Evolutionary conservation across 2,888 invertebrate species (phyloP).

Genomic region (Volucella inflata): DNA sequence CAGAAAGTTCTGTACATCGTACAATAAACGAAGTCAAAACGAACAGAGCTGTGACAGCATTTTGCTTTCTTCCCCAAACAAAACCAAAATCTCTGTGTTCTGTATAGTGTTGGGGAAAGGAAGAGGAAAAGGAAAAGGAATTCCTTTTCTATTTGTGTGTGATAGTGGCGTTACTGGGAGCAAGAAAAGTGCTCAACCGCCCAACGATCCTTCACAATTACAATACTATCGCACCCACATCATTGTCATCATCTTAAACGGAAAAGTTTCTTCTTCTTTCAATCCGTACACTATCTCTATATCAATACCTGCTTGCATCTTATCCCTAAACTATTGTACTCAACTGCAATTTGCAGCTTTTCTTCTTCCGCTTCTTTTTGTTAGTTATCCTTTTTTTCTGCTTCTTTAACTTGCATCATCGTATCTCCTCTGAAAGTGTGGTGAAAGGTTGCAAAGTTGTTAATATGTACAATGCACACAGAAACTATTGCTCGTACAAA

Average conservation of each 20-base stretch:
- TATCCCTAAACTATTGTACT: slow-evolving; percentile 24
- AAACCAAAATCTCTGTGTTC: background rate
- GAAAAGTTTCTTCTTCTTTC: slow-evolving; percentile 16
- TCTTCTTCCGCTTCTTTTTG: slow-evolving; percentile 1
- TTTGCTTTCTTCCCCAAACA: slow-evolving; percentile 9
- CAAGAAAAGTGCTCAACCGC: too few species aligned
- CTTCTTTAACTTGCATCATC: too few species aligned
- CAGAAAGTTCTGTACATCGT: too few species aligned
- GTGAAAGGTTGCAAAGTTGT: slow-evolving; percentile 36
- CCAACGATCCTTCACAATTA: slow-evolving; percentile 4
- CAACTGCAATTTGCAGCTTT: slow-evolving; percentile 34
- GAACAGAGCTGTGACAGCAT: slow-evolving; percentile 20
- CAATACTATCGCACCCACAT: slow-evolving; percentile 4
- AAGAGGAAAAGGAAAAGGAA: background rate
- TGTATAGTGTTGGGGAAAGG: too few species aligned
- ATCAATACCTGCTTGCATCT: background rate
- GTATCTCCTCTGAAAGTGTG: background rate
- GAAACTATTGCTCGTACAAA: slow-evolving; percentile 5
- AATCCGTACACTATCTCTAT: background rate
- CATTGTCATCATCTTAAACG: slow-evolving; percentile 32
- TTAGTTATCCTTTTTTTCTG: background rate
- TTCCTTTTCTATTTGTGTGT: background rate
- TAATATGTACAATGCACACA: slow-evolving; percentile 12
- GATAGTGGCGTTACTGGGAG: background rate
- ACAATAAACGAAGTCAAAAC: background rate